phyloP scores from a whole-genome alignment of 2,888 invertebrate species.

The Acronicta aceris region DNA sequence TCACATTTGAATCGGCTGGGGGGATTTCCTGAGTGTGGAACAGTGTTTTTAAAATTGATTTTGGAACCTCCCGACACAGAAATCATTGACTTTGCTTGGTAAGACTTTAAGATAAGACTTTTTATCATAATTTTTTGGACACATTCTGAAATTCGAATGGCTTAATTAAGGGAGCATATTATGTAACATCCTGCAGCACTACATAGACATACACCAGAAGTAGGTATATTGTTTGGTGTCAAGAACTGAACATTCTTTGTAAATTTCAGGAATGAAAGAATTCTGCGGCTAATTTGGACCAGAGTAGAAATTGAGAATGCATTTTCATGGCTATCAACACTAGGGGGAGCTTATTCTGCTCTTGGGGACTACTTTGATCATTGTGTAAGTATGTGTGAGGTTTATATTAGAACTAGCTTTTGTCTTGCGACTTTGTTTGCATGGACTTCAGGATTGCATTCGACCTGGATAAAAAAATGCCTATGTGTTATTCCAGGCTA shows the following conservation, averaged over 20 bases:
- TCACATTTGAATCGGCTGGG: slow-evolving; percentile 67
- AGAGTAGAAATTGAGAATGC: slow-evolving; percentile 94
- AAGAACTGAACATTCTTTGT: neutral
- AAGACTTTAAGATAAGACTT: too few relatives aligned
- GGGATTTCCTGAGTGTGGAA: slow-evolving; percentile 65
- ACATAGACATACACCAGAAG: too few relatives aligned
- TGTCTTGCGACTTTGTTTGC: too few relatives aligned
- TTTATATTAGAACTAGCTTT: too few relatives aligned
- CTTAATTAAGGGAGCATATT: too few relatives aligned
- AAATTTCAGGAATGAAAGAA: slow-evolving; percentile 81
- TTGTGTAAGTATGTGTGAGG: slow-evolving; percentile 90
- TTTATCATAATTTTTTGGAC: too few relatives aligned
- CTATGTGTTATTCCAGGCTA: too few relatives aligned
- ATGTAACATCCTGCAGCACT: too few relatives aligned
- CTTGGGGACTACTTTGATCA: slow-evolving; percentile 95
- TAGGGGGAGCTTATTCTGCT: slow-evolving; percentile 98
- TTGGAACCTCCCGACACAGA: slow-evolving; percentile 89
- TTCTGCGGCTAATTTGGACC: slow-evolving; percentile 85
- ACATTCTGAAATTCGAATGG: too few relatives aligned
- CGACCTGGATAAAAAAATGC: too few relatives aligned
- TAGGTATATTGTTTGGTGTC: too few relatives aligned
- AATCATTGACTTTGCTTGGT: slow-evolving; percentile 93
- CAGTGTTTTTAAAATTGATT: slow-evolving; percentile 80
- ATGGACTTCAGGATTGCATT: too few relatives aligned
- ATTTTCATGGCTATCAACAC: slow-evolving; percentile 98